A percentile compares a stretch with the other conserved stretches of the same genome.
These are phyloP conservation scores for Kryptolebias ocellatus DNA, from an alignment of 2,797 vertebrate genomes.

Conservation along the genomic window DNA sequence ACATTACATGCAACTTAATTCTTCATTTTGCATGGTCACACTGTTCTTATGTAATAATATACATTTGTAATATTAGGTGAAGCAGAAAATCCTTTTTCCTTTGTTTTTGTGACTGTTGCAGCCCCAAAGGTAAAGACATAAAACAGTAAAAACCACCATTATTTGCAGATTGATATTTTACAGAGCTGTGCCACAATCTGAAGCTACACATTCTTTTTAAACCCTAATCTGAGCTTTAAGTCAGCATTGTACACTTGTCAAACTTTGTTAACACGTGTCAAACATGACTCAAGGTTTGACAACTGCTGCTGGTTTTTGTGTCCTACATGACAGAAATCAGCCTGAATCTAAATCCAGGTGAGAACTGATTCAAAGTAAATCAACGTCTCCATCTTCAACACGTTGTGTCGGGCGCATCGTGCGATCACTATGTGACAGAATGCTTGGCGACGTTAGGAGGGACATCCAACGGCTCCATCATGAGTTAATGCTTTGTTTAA, in stretches of 20 bases:
- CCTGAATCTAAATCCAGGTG: neutral
- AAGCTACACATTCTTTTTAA: too few relatives aligned
- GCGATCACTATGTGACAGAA: constrained; percentile 22
- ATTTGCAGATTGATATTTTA: neutral
- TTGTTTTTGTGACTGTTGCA: neutral
- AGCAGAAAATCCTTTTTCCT: neutral
- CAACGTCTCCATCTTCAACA: neutral
- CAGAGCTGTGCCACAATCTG: neutral
- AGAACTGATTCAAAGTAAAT: constrained; percentile 1
- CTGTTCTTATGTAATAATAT: constrained; percentile 40
- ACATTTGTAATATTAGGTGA: constrained; percentile 15
- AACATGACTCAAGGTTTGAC: neutral
- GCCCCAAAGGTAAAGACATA: neutral
- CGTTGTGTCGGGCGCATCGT: neutral
- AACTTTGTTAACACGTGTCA: too few relatives aligned
- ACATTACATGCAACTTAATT: constrained; percentile 1
- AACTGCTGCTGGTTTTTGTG: neutral
- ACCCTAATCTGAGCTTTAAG: neutral
- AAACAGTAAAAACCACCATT: neutral
- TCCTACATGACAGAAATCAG: neutral
- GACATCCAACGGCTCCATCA: constrained; percentile 37
- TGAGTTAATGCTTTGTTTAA: constrained; percentile 41
- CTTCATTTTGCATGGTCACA: constrained; percentile 1
- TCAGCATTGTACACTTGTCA: too few relatives aligned
- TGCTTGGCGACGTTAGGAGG: constrained; percentile 20